These are phyloP conservation scores for Tetranychus cinnabarinus DNA, from an alignment of 1,140 invertebrate species.

Conservation along the genomic window DNA sequence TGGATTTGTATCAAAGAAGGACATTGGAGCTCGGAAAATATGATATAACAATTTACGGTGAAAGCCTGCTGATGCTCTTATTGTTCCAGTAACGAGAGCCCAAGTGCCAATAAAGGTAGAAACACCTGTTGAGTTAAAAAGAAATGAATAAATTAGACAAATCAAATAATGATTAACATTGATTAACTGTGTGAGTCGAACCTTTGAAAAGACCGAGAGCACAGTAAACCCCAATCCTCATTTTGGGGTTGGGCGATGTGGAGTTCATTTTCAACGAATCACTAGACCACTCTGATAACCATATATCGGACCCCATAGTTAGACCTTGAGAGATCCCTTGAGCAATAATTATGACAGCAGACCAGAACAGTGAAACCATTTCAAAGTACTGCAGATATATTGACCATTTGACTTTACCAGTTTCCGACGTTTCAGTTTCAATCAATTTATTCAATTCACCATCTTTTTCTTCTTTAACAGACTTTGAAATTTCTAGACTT, in stretches of 20 bases:
- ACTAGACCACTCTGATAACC: slow-evolving; percentile 22
- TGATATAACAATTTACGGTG: slow-evolving; percentile 16
- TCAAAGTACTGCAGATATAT: slow-evolving; percentile 3
- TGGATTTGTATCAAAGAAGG: slow-evolving; percentile 25
- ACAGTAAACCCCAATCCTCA: slow-evolving; percentile 1
- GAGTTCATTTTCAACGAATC: slow-evolving; percentile 12
- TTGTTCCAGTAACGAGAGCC: slow-evolving; percentile 6
- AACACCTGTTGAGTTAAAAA: slow-evolving; percentile 6
- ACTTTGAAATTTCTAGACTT: not conserved
- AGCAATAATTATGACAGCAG: slow-evolving; percentile 8
- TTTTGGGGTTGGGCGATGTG: not conserved
- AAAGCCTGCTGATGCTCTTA: slow-evolving; percentile 11
- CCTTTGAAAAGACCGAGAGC: not conserved
- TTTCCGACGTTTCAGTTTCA: slow-evolving; percentile 34
- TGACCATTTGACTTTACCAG: slow-evolving; percentile 1
- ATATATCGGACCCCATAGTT: slow-evolving; percentile 18
- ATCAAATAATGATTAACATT: too few species aligned
- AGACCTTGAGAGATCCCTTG: slow-evolving; percentile 25
- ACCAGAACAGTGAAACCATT: not conserved
- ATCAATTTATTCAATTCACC: slow-evolving; percentile 36
- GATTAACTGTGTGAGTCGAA: not conserved
- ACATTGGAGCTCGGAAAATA: slow-evolving; percentile 19
- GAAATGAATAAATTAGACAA: not conserved
- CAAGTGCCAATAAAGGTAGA: slow-evolving; percentile 7
- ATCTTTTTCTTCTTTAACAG: not conserved